phyloP scores from a whole-genome alignment of 2,888 invertebrate genomes.

The Bhutanitis thaidina region DNA sequence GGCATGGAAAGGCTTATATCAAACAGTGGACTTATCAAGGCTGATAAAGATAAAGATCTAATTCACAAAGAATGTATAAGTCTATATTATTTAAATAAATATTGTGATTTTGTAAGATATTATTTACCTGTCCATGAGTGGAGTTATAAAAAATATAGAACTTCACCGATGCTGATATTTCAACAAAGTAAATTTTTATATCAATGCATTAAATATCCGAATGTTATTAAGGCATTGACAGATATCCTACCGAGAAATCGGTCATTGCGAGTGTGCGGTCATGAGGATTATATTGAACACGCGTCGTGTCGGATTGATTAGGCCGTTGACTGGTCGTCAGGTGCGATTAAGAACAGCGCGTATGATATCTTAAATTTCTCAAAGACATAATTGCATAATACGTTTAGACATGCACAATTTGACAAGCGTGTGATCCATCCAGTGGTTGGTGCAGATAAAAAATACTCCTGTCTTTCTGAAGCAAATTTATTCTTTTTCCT shows the following conservation, averaged over 20 bases:
- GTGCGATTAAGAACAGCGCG: slow-evolving; percentile 40
- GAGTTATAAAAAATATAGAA: too few species aligned
- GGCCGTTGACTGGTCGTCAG: slow-evolving; percentile 45
- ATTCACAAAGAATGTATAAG: too few species aligned
- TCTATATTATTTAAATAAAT: too few species aligned
- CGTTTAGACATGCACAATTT: slow-evolving; percentile 28
- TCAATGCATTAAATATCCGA: neutral
- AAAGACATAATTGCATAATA: slow-evolving; percentile 45
- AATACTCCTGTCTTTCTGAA: neutral
- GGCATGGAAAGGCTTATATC: too few species aligned
- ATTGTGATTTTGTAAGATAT: too few species aligned
- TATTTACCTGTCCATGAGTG: too few species aligned
- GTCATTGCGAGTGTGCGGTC: slow-evolving; percentile 14
- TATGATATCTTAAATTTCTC: slow-evolving; percentile 44
- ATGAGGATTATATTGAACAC: slow-evolving; percentile 25
- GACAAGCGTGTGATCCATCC: slow-evolving; percentile 29
- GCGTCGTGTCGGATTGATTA: slow-evolving; percentile 41
- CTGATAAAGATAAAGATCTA: too few species aligned
- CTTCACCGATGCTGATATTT: too few species aligned
- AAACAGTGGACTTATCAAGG: too few species aligned
- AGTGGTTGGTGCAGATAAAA: neutral
- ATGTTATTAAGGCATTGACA: slow-evolving; percentile 15
- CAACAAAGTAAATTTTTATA: too few species aligned
- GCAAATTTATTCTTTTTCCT: too few species aligned
- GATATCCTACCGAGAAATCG: slow-evolving; percentile 10